phyloP scores from a whole-genome alignment of 2,797 vertebrate species.

The Hapalemur alaotrensis region DNA sequence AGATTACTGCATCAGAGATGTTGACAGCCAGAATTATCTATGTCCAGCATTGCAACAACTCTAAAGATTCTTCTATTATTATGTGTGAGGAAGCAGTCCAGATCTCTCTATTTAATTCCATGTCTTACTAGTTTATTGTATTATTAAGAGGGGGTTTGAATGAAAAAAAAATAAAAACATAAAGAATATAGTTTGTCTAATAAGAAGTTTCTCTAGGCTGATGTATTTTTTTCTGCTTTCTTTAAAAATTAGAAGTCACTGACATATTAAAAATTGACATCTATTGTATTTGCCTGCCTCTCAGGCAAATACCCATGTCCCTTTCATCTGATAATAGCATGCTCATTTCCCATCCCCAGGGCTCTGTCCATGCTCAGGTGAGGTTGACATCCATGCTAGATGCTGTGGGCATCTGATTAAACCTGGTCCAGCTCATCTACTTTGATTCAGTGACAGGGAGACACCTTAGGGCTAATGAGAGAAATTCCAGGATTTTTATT shows the following conservation, averaged over 20 bases:
- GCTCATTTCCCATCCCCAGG: not conserved
- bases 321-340: not conserved
- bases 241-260: not conserved
- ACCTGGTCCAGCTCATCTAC: not conserved
- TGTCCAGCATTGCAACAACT: not conserved
- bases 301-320: not conserved
- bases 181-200: not conserved
- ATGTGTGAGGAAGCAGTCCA: not conserved
- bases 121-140: not conserved
- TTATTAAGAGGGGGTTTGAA: not conserved
- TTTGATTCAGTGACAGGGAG: not conserved
- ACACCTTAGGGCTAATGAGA: not conserved
- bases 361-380: not conserved
- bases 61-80: not conserved
- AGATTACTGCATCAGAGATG: not conserved
- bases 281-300: not conserved
- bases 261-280: not conserved
- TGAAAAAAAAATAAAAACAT: not conserved
- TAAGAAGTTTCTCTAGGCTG: not conserved
- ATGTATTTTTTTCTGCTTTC: not conserved
- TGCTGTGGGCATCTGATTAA: not conserved
- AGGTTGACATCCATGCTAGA: not conserved
- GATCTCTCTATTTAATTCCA: not conserved
- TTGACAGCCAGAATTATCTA: not conserved
- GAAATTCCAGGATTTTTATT: not conserved